phyloP scores from a whole-genome alignment of 2,113 vertebrate genomes.

The Gymnarchus niloticus region DNA sequence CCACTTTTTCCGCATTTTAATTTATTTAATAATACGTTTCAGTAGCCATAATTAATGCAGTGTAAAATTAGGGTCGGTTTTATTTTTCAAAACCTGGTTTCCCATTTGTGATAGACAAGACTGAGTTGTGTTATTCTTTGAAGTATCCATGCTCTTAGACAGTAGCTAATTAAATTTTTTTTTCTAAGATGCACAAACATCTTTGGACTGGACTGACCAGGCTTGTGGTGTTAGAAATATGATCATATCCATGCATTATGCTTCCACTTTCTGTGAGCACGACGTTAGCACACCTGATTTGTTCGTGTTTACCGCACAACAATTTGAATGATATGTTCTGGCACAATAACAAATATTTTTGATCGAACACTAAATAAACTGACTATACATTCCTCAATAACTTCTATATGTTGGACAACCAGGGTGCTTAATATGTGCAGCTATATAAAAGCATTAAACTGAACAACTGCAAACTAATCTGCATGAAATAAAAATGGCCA shows the following conservation, averaged over 20 bases:
- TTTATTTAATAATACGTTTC: background rate
- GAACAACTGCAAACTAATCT: background rate
- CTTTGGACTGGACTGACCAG: background rate
- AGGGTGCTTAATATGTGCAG: background rate
- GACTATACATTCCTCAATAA: background rate
- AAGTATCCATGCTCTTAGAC: background rate
- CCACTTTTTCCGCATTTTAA: background rate
- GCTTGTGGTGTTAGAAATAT: background rate
- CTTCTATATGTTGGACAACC: background rate
- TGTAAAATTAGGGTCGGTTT: background rate
- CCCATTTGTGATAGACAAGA: background rate
- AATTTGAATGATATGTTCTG: background rate
- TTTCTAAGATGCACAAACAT: background rate
- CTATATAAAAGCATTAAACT: background rate
- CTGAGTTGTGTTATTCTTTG: background rate
- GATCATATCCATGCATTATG: background rate
- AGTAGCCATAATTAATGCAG: background rate
- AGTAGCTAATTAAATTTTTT: background rate
- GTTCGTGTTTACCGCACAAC: background rate
- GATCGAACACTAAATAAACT: background rate
- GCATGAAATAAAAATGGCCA: background rate
- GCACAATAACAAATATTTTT: background rate
- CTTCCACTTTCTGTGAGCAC: background rate
- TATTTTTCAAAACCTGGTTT: background rate
- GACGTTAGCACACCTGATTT: background rate